A percentile compares a stretch with the other conserved stretches of the same genome.
phyloP scores from a whole-genome alignment of 1,140 invertebrate species.

The Lysiphlebus fabarum region DNA sequence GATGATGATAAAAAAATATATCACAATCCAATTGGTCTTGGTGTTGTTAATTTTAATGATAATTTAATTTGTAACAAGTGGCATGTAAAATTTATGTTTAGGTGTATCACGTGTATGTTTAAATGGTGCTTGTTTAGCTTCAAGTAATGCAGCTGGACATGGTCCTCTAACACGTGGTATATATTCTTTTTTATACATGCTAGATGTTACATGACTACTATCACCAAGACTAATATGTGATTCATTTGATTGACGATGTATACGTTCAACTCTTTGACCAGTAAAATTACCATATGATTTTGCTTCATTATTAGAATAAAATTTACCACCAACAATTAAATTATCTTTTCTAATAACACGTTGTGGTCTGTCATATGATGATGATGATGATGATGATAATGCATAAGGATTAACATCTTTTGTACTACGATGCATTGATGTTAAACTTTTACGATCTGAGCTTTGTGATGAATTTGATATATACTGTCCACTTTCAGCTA shows the following conservation, averaged over 20 bases:
- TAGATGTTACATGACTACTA: constrained; percentile 56
- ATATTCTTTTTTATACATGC: constrained; percentile 73
- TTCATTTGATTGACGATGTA: constrained; percentile 62
- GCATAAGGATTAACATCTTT: constrained; percentile 54
- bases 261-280: constrained; percentile 54
- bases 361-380: constrained; percentile 55
- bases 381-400: constrained; percentile 43
- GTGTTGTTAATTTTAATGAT: neutral
- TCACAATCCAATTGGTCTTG: too few species aligned
- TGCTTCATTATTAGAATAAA: constrained; percentile 66
- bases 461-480: constrained; percentile 64
- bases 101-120: constrained; percentile 78
- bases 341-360: constrained; percentile 62
- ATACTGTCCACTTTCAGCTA: constrained; percentile 68
- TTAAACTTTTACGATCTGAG: constrained; percentile 70
- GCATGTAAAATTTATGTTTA: constrained; percentile 79
- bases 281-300: constrained; percentile 66
- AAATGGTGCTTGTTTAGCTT: constrained; percentile 69
- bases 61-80: constrained; percentile 48
- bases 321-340: constrained; percentile 65
- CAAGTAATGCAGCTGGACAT: constrained; percentile 74
- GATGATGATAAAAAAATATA: too few species aligned
- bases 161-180: constrained; percentile 64
- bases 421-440: constrained; percentile 67
- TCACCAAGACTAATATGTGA: constrained; percentile 72